Evolutionary conservation across 2,113 vertebrate species (phyloP), one percentile per base, ranked within the genome.

Genomic region (Macrotis lagotis): DNA sequence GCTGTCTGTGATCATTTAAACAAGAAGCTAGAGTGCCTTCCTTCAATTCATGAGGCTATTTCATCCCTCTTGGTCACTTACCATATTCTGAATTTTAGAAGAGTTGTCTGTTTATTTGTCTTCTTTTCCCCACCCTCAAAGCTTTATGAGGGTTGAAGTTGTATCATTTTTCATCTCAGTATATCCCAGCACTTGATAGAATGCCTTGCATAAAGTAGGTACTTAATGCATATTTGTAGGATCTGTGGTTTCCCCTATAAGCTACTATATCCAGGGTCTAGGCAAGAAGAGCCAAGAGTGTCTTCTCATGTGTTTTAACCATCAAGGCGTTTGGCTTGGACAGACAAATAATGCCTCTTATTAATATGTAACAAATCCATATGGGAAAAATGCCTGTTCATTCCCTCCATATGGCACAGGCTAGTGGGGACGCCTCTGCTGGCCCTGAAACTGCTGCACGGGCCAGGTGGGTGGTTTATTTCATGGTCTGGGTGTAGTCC

Each of bases 311-410:
- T 96, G 95, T 94, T 97, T 98, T 92, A 97, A 53, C 93, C 94
- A 95, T 97, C 94, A 95, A 97, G 91, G 91, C 95, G 95, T 97
- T 97, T 96, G 97, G 94, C 96, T 95, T 96, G 96, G 95, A 97
- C 88, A 92, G 90, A 96, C 51, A 97, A 52, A 94, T 97, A 97
- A 97, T 95, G 96, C 74, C 95, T 97, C 94, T 91, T 96, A 92
- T 92, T 96, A 97, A 96, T 95, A 94, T 97, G 96, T 97, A 95
- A 97, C 96, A 97, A 96, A 96, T 94, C 94, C 97, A 96, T 96
- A 97, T 95, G 92, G 96, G 90, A 90, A 94, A 95, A 96, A 50
- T 49, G 91, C 26, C 94, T 37, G 51, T 96, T 96, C 92, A 96
- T 91, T 51, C 92, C 91, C 96, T 83, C 94, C 97, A 96, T 95